Evolutionary conservation across 2,888 invertebrate species (phyloP).

Genomic region (Rugalucina vietnamica): DNA sequence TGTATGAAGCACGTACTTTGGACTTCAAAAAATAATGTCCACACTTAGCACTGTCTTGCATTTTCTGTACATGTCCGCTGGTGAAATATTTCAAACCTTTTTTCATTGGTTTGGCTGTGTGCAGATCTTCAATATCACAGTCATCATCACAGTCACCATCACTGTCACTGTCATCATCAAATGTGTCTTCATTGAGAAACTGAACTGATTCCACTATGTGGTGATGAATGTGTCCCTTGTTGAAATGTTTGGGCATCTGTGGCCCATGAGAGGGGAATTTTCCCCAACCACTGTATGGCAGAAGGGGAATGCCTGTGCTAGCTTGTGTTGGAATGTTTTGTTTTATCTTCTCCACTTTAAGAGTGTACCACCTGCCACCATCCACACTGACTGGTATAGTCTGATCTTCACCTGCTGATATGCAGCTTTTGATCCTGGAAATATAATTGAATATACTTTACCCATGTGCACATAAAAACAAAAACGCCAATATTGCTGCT

Average conservation of each 20-base stretch:
- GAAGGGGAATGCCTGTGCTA: background rate
- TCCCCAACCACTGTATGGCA: slow-evolving; percentile 25
- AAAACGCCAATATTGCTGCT: too few species aligned
- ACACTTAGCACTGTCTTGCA: slow-evolving; percentile 41
- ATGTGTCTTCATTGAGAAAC: slow-evolving; percentile 10
- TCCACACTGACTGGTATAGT: slow-evolving; percentile 15
- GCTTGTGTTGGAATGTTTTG: background rate
- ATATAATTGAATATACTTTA: too few species aligned
- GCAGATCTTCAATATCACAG: slow-evolving; percentile 47
- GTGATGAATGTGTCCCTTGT: slow-evolving; percentile 53
- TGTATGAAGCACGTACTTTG: slow-evolving; percentile 42
- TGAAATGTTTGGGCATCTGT: slow-evolving; percentile 20
- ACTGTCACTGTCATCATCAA: slow-evolving; percentile 21
- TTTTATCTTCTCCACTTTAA: background rate
- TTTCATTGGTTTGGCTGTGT: slow-evolving; percentile 42
- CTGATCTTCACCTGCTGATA: background rate
- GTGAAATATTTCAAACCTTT: slow-evolving; percentile 30
- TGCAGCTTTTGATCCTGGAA: background rate
- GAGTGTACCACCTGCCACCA: slow-evolving; percentile 26
- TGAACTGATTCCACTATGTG: slow-evolving; percentile 53
- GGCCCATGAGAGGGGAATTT: slow-evolving; percentile 24
- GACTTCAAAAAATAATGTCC: slow-evolving; percentile 40
- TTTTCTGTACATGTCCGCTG: slow-evolving; percentile 43
- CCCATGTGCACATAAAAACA: too few species aligned
- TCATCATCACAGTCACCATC: too few species aligned